Percentiles rank a stretch among this genome's conserved stretches.
Evolutionary conservation across 2,797 vertebrate genomes (phyloP).

Genomic region (Oreochromis mossambicus): DNA sequence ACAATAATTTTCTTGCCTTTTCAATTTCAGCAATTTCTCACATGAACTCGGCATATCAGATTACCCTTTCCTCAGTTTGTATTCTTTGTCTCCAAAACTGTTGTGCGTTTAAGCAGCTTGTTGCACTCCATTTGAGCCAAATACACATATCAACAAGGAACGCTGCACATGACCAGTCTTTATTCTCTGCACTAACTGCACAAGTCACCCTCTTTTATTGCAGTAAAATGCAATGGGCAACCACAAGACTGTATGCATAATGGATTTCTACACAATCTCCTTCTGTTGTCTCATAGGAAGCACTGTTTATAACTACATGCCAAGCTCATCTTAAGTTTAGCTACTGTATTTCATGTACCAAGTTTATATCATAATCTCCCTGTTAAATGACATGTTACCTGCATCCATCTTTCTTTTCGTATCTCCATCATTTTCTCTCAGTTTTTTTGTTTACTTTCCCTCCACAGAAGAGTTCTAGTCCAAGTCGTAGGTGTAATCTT

Average conservation of each 20-base stretch:
- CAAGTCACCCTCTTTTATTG: background rate
- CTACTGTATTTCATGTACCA: background rate
- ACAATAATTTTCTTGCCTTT: background rate
- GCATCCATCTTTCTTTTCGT: background rate
- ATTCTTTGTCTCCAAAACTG: background rate
- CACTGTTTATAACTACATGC: background rate
- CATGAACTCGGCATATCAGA: background rate
- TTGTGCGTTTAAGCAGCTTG: background rate
- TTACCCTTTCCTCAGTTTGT: background rate
- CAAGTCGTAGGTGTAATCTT: background rate
- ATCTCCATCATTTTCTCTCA: background rate
- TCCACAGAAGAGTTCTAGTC: background rate
- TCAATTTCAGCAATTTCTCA: background rate
- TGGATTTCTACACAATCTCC: background rate
- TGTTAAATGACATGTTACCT: background rate
- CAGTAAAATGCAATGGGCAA: slow-evolving; percentile 2
- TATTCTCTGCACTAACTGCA: background rate
- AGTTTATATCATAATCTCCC: background rate
- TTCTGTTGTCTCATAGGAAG: slow-evolving; percentile 12
- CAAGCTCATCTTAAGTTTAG: background rate
- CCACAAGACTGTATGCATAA: background rate
- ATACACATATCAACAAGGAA: slow-evolving; percentile 3
- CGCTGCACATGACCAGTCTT: background rate
- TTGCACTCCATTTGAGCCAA: slow-evolving; percentile 14
- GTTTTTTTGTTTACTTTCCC: background rate